Conservation (phyloP, 2,888 invertebrate species). For the Andrena fulva region DNA sequence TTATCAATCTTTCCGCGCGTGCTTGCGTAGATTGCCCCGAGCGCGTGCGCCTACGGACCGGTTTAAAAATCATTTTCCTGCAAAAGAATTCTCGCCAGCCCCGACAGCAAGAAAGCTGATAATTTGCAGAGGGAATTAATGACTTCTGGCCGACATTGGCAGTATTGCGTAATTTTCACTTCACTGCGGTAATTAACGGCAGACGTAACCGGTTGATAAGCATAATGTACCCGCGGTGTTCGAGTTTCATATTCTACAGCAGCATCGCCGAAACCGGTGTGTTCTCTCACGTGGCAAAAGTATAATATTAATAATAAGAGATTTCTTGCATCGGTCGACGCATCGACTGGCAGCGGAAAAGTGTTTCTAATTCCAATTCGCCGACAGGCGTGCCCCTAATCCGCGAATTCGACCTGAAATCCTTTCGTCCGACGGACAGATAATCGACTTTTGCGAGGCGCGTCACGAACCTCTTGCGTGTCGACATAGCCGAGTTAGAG, state of each 20-base stretch:
- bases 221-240: not conserved
- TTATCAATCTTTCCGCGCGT: constrained; percentile 1
- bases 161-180: constrained; percentile 14
- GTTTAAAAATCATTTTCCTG: not conserved
- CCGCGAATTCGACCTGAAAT: constrained; percentile 42
- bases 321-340: not conserved
- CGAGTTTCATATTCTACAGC: not conserved
- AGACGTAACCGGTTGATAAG: constrained; percentile 1
- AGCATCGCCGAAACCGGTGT: not conserved
- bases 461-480: constrained; percentile 36
- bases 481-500: constrained; percentile 38
- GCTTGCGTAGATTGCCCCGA: not conserved
- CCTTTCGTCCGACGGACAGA: constrained; percentile 17
- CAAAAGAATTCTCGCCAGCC: not conserved
- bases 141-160: not conserved
- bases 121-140: not conserved
- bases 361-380: constrained; percentile 29
- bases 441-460: constrained; percentile 46
- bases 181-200: not conserved
- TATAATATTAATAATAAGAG: not conserved
- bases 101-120: not conserved
- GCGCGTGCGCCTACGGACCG: too few species aligned
- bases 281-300: not conserved
- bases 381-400: constrained; percentile 33
- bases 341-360: not conserved